These are phyloP conservation scores for Drosophila bifasciata DNA, from an alignment of 1,140 invertebrate genomes.

Conservation along the genomic window DNA sequence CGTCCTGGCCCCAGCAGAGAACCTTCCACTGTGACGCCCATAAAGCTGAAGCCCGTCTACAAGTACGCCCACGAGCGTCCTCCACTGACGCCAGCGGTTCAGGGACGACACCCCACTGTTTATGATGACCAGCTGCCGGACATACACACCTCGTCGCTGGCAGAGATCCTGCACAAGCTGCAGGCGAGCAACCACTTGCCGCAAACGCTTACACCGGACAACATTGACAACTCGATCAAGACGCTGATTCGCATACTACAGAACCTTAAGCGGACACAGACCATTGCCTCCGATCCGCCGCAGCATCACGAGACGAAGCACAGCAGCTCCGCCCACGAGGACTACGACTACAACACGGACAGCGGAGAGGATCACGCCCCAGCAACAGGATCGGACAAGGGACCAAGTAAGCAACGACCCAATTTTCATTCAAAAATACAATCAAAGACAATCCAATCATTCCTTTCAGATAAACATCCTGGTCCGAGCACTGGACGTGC, in stretches of 20 bases:
- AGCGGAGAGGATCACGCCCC: constrained; percentile 37
- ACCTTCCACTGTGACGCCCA: constrained; percentile 47
- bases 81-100: constrained; percentile 6
- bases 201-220: constrained; percentile 89
- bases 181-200: constrained; percentile 90
- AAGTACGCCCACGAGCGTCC: constrained; percentile 54
- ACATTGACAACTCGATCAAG: constrained; percentile 90
- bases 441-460: too few relatives aligned
- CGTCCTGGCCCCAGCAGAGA: constrained; percentile 29
- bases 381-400: constrained; percentile 19
- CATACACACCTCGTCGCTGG: constrained; percentile 82
- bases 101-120: not conserved
- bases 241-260: constrained; percentile 90
- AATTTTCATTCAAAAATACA: too few relatives aligned
- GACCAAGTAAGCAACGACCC: too few relatives aligned
- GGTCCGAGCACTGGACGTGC: constrained; percentile 89
- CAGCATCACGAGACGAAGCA: constrained; percentile 70
- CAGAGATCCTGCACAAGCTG: constrained; percentile 87
- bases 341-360: constrained; percentile 68
- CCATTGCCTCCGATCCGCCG: constrained; percentile 77
- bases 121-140: constrained; percentile 73
- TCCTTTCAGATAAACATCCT: constrained; percentile 68
- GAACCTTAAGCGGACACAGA: constrained; percentile 86
- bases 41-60: constrained; percentile 67
- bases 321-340: constrained; percentile 19